These are phyloP conservation scores for Bolborhynchus lineola DNA, from an alignment of 2,113 vertebrate species.

Conservation along the genomic window DNA sequence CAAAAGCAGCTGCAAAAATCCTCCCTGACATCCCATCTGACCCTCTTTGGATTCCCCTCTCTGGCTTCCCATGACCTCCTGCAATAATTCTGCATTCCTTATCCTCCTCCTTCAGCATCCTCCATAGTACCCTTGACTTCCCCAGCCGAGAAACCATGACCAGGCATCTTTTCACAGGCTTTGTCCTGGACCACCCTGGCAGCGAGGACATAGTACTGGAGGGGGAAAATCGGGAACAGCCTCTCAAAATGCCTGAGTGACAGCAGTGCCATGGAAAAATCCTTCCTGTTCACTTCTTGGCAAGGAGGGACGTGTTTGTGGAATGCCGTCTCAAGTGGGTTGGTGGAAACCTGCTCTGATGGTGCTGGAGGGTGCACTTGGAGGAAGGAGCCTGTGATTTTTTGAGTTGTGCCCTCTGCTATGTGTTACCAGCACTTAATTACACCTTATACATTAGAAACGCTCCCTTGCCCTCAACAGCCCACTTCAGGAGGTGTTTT, in stretches of 20 bases:
- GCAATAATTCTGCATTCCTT: background rate
- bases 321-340: background rate
- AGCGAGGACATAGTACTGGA: background rate
- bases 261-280: background rate
- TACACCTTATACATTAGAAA: slow-evolving; percentile 22
- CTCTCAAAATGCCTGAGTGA: background rate
- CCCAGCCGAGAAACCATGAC: too few relatives aligned
- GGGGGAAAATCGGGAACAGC: background rate
- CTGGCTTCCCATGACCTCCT: background rate
- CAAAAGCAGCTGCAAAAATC: background rate
- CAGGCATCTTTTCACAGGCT: background rate
- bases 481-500: background rate
- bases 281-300: background rate
- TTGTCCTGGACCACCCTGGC: background rate
- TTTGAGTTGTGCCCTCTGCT: background rate
- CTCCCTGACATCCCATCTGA: background rate
- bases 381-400: background rate
- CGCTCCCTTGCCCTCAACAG: background rate
- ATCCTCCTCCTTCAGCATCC: background rate
- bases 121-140: background rate
- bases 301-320: background rate
- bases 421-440: slow-evolving; percentile 19
- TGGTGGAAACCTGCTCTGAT: background rate
- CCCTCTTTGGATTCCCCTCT: background rate
- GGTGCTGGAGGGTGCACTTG: background rate